Percentiles rank a stretch among this genome's conserved stretches.
Evolutionary conservation across 2,113 vertebrate species (phyloP).

Genomic region (Eudyptes chrysolophus): DNA sequence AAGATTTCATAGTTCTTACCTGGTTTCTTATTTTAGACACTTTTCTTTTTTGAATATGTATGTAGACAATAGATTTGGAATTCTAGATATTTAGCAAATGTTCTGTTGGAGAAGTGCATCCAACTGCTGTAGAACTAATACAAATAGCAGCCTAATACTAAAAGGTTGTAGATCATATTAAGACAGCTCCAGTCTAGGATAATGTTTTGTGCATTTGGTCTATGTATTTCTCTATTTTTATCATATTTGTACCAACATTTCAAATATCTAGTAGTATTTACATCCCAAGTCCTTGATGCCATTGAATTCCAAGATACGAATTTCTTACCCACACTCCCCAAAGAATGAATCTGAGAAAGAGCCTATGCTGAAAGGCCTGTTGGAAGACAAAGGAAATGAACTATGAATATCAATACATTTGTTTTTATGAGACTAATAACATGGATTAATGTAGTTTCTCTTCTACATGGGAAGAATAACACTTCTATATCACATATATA

Average conservation of each 20-base stretch:
- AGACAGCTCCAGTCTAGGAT: background rate
- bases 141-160: background rate
- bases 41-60: background rate
- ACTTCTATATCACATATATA: background rate
- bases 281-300: background rate
- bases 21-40: background rate
- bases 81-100: background rate
- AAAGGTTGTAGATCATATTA: background rate
- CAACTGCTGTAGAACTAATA: background rate
- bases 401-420: background rate
- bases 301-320: background rate
- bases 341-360: background rate
- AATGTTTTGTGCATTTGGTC: background rate
- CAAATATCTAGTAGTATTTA: background rate
- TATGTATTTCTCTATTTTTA: background rate
- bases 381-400: background rate
- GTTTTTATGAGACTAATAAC: background rate
- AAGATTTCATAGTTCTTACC: background rate
- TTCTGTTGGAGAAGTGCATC: background rate
- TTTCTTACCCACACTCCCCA: background rate
- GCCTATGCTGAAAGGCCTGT: background rate
- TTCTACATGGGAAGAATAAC: background rate
- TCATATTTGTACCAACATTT: background rate
- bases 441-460: background rate
- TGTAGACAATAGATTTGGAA: background rate